A percentile compares a stretch with the other conserved stretches of the same genome.
Conservation (phyloP, 2,888 invertebrate species). For the Argyresthia albistria region DNA sequence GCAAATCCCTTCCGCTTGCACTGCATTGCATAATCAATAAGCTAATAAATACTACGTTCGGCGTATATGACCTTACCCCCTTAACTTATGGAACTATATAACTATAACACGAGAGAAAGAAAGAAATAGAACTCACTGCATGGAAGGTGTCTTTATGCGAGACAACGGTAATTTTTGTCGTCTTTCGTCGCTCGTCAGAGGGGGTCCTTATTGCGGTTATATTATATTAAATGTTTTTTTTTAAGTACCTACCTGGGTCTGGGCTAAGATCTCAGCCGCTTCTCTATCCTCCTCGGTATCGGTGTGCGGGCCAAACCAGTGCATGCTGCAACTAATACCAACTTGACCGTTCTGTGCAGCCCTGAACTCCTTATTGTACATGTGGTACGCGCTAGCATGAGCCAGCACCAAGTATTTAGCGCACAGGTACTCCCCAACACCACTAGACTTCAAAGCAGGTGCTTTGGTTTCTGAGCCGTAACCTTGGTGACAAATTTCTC, state of each 20-base stretch:
- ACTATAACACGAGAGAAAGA: too few species aligned
- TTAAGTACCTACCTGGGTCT: constrained; percentile 13
- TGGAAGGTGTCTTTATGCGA: too few species aligned
- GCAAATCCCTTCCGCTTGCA: too few species aligned
- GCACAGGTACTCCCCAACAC: constrained; percentile 60
- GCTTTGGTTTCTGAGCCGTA: constrained; percentile 45
- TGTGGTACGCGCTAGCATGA: constrained; percentile 60
- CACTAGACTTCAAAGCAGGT: constrained; percentile 42
- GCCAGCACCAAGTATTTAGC: constrained; percentile 61
- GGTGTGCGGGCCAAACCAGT: constrained; percentile 22
- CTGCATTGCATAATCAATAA: too few species aligned
- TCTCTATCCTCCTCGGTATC: constrained; percentile 21
- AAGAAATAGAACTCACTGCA: too few species aligned
- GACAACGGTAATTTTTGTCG: too few species aligned
- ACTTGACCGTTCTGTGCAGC: constrained; percentile 24
- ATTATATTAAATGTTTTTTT: neutral
- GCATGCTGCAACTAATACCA: constrained; percentile 25
- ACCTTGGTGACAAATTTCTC: constrained; percentile 41
- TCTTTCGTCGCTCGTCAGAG: too few species aligned
- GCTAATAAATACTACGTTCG: too few species aligned
- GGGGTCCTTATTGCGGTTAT: too few species aligned
- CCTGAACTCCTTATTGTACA: constrained; percentile 45
- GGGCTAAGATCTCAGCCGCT: constrained; percentile 25
- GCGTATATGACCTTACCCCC: too few species aligned
- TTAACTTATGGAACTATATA: too few species aligned